These are phyloP conservation scores for Echeneis naucrates DNA, from an alignment of 2,797 vertebrate species.

Conservation along the genomic window DNA sequence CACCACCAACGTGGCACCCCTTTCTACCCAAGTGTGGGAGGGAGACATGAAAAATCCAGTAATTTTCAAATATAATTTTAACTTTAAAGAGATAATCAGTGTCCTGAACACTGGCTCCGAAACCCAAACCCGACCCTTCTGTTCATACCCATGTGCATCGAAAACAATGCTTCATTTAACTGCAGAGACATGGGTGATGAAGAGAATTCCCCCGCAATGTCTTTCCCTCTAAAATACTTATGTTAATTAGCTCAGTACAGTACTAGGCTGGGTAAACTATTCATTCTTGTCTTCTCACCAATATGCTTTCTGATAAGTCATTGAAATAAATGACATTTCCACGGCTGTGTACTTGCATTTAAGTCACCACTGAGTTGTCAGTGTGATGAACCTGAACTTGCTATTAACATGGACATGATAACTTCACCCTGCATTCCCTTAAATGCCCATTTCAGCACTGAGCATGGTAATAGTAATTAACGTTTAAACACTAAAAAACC, in stretches of 20 bases:
- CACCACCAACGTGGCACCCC: constrained; percentile 29
- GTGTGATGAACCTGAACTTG: constrained; percentile 6
- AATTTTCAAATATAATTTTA: constrained; percentile 76
- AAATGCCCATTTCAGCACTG: constrained; percentile 39
- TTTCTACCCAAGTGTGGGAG: constrained; percentile 49
- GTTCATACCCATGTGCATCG: constrained; percentile 47
- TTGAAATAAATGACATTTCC: constrained; percentile 36
- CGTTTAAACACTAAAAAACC: constrained; percentile 18
- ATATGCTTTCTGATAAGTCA: constrained; percentile 43
- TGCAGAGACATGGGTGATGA: constrained; percentile 48
- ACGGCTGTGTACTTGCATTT: constrained; percentile 16
- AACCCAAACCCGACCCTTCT: constrained; percentile 32
- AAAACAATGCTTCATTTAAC: constrained; percentile 66
- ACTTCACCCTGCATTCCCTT: constrained; percentile 4
- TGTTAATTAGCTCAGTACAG: constrained; percentile 62
- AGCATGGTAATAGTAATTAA: constrained; percentile 2
- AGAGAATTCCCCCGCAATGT: constrained; percentile 46
- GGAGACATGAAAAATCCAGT: constrained; percentile 71
- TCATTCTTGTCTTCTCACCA: constrained; percentile 18
- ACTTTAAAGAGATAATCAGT: constrained; percentile 77
- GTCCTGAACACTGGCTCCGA: constrained; percentile 61
- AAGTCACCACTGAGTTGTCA: constrained; percentile 26
- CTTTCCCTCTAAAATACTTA: constrained; percentile 55
- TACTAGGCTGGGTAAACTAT: constrained; percentile 47
- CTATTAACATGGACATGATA: constrained; percentile 30